Percentiles rank a stretch among this genome's conserved stretches.
These are phyloP conservation scores for Corythaixoides concolor DNA, from an alignment of 2,113 vertebrate genomes.

Conservation along the genomic window DNA sequence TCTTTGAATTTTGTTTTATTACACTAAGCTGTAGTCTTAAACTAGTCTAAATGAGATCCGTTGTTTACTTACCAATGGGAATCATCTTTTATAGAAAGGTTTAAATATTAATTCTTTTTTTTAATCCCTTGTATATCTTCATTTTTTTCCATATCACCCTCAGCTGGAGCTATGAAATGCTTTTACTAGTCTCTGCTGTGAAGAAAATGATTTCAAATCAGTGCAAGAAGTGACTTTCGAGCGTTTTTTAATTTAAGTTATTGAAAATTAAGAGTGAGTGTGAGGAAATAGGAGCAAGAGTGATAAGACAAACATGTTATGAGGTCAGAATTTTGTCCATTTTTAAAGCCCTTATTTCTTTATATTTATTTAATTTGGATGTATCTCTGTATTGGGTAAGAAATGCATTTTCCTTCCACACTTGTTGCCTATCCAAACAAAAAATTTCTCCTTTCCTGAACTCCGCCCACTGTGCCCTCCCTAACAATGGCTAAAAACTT, in stretches of 20 bases:
- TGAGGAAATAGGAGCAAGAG: background rate
- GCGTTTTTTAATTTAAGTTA: background rate
- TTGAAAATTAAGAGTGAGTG: background rate
- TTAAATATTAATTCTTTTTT: background rate
- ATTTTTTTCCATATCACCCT: background rate
- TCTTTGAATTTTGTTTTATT: background rate
- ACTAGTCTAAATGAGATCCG: background rate
- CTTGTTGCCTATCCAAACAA: background rate
- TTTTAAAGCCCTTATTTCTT: background rate
- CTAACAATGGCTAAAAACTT: background rate
- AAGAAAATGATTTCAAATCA: background rate
- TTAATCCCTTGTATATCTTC: background rate
- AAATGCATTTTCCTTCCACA: background rate
- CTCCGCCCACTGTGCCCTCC: background rate
- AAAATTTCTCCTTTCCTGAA: background rate
- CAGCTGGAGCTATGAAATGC: background rate
- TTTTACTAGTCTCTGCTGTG: background rate
- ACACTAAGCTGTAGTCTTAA: background rate
- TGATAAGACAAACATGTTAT: background rate
- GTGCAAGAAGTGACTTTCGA: background rate
- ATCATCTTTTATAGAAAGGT: background rate
- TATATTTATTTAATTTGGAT: background rate
- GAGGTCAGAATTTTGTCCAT: accelerated
- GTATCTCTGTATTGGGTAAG: background rate
- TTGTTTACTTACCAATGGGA: background rate